These are phyloP conservation scores for Brachycybe producta DNA, from an alignment of 2,888 invertebrate species.

Conservation along the genomic window DNA sequence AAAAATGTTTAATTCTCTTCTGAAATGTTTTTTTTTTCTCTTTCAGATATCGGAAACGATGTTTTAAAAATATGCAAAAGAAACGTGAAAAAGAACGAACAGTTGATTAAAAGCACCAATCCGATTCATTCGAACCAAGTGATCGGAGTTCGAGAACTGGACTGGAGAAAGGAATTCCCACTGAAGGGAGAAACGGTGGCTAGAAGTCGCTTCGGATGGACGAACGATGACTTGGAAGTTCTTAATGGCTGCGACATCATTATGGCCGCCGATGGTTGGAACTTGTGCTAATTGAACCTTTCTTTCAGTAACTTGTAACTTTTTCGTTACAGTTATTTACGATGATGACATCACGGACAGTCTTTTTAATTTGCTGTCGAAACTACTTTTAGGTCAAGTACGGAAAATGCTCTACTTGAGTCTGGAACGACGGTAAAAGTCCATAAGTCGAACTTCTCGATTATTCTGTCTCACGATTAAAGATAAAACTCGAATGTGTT, in stretches of 20 bases:
- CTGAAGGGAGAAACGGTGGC: not conserved
- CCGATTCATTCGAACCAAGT: too few species aligned
- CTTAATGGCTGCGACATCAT: constrained; percentile 1
- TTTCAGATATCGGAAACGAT: not conserved
- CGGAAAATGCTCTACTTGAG: constrained; percentile 1
- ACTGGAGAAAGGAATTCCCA: constrained; percentile 5
- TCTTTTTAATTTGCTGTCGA: constrained; percentile 7
- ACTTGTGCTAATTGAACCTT: not conserved
- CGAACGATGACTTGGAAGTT: not conserved
- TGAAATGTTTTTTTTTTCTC: not conserved
- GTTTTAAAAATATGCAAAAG: not conserved
- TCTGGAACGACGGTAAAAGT: constrained; percentile 10
- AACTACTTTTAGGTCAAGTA: not conserved
- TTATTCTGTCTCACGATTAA: not conserved
- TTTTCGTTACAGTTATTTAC: constrained; percentile 10
- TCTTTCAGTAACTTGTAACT: not conserved
- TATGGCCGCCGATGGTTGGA: constrained; percentile 12
- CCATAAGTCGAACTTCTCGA: not conserved
- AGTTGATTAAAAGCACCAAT: too few species aligned
- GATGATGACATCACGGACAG: constrained; percentile 8
- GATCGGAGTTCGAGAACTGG: not conserved
- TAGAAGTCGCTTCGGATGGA: not conserved
- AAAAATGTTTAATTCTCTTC: too few species aligned
- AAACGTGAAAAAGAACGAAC: not conserved
- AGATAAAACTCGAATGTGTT: too few species aligned